Conservation (phyloP, 2,888 invertebrate genomes). For the Perdita meconis region DNA sequence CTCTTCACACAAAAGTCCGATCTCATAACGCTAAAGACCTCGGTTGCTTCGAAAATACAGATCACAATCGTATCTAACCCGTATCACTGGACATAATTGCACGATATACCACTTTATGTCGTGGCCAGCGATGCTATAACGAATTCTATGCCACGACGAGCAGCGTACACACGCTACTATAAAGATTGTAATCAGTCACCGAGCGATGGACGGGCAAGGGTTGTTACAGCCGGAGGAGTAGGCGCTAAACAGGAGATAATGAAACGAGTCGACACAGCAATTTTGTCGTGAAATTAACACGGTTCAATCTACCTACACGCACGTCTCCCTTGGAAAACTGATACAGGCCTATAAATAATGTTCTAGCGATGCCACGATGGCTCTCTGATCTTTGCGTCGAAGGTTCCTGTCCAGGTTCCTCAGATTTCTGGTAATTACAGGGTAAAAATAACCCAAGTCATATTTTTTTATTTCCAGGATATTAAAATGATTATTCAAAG, state of each 20-base stretch:
- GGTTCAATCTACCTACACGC: slow-evolving; percentile 40
- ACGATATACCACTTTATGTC: slow-evolving; percentile 37
- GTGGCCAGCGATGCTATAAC: slow-evolving; percentile 21
- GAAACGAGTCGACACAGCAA: slow-evolving; percentile 56
- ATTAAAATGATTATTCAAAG: too few species aligned
- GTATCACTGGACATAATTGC: slow-evolving; percentile 43
- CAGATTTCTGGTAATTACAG: too few species aligned
- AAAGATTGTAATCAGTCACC: slow-evolving; percentile 58
- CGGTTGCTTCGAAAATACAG: slow-evolving; percentile 26
- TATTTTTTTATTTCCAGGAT: too few species aligned
- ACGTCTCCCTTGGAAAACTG: slow-evolving; percentile 20
- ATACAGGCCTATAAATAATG: slow-evolving; percentile 33
- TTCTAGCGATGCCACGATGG: slow-evolving; percentile 2
- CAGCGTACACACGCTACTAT: slow-evolving; percentile 23
- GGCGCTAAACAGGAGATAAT: slow-evolving; percentile 69
- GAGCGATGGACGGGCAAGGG: slow-evolving; percentile 53
- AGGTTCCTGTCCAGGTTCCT: background rate
- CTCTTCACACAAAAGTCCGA: too few species aligned
- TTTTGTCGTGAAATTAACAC: slow-evolving; percentile 61
- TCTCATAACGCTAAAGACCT: slow-evolving; percentile 4
- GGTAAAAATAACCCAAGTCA: too few species aligned
- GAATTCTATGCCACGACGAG: slow-evolving; percentile 8
- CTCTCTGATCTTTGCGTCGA: background rate
- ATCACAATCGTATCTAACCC: slow-evolving; percentile 28
- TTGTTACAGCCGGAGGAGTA: slow-evolving; percentile 53